Base-by-base conservation (phyloP, 2,888 invertebrate genomes). In the Biston stratarius region DNA sequence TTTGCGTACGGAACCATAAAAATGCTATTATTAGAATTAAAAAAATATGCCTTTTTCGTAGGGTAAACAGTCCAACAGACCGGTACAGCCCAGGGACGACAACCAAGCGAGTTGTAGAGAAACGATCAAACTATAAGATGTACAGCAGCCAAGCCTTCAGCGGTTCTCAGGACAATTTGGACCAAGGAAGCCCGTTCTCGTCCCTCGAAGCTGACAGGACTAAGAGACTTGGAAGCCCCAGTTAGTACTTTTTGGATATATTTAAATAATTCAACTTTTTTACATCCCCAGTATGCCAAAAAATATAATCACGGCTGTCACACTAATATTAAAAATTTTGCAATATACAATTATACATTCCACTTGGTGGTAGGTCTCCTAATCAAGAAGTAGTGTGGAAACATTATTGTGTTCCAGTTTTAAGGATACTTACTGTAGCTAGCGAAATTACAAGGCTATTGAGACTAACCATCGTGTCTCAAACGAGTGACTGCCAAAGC, bases 51-150 rank as follows among this genome's bases (percentile, higher is more conserved):
- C 24, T 24, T 24, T 24, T 24, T 24, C 24, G 15, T 74, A 94
- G 94, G 74, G 89, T 92, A 2, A 91, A 79, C 82, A 93, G 92
- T 71, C 92, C 93, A 11, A 87, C 83, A 2, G 94, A 93, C 8
- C 83, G 90, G 9, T 91, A 91, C 75, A 94, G 94, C 62, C 94
- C 94, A 0, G 91, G 90, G 42, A 90, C 92, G 24, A 87, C 92
- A 1, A 89, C 94, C 1, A 93, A 92, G 69, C 83, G 88, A 1
- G 90, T 93, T 11, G 88, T 93, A 1, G 94, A 94, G 62, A 94
- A 94, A 69, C 83, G 90, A 0, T 91, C 92, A 8, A 94, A 94
- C 78, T 94, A 94, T 79, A 94, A 92, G 70, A 84, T 90, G 85
- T 93, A 92, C 77, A 91, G 90, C 70, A 91, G 59, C 14, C 59